These are phyloP conservation scores for Ips nitidus DNA, from an alignment of 1,140 invertebrate species.

Conservation along the genomic window DNA sequence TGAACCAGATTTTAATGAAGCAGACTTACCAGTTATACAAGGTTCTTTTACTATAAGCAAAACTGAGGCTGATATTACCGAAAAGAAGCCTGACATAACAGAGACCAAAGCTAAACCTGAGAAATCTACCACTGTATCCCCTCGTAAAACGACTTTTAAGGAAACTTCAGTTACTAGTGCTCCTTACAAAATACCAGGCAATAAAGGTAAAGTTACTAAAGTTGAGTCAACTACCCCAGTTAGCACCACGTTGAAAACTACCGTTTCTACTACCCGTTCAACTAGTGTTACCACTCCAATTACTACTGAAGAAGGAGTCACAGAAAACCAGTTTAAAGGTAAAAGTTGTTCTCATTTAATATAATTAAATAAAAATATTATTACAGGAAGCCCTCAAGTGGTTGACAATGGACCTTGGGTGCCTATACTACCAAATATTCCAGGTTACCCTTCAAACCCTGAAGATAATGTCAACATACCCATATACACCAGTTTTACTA, in stretches of 20 bases:
- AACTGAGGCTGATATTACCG: conserved; percentile 62
- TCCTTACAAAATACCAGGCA: conserved; percentile 55
- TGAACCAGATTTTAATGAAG: conserved; percentile 56
- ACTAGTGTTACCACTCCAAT: conserved; percentile 45
- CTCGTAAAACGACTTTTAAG: conserved; percentile 50
- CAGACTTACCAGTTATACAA: conserved; percentile 59
- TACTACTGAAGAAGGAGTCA: background rate
- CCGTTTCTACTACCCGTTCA: conserved; percentile 36
- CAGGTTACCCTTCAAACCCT: conserved; percentile 3
- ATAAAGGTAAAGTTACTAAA: conserved; percentile 49
- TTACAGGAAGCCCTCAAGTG: conserved; percentile 26
- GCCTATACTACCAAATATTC: conserved; percentile 53
- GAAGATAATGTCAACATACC: conserved; percentile 5
- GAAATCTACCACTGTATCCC: conserved; percentile 46
- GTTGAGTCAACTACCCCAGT: conserved; percentile 46
- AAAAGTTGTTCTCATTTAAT: background rate
- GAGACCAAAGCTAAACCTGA: conserved; percentile 52
- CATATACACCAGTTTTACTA: conserved; percentile 67
- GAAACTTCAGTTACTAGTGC: conserved; percentile 51
- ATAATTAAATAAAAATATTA: background rate
- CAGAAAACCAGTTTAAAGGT: conserved; percentile 20
- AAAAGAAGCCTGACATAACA: conserved; percentile 53
- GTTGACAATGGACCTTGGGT: conserved; percentile 51
- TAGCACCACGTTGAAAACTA: conserved; percentile 40
- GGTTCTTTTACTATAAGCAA: conserved; percentile 65